Conservation (phyloP, 2,113 vertebrate genomes). For the Seriola dumerili region DNA sequence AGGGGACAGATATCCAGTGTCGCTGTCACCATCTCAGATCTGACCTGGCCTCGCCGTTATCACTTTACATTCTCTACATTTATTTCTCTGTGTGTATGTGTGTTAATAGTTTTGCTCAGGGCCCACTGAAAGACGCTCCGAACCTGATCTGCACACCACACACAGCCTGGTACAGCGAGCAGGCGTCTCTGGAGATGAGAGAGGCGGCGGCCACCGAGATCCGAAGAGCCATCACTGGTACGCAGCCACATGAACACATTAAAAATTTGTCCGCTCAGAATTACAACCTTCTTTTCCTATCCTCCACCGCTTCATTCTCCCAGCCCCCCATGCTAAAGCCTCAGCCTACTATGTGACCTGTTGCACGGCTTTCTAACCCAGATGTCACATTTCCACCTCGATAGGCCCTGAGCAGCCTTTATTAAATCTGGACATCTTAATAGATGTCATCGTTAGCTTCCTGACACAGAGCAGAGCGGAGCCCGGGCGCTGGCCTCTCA, state of each 20-base stretch:
- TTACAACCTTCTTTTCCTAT: background rate
- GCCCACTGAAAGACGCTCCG: constrained; percentile 94
- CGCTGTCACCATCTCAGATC: background rate
- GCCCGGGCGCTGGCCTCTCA: constrained; percentile 8
- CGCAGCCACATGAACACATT: background rate
- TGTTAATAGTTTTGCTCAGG: constrained; percentile 91
- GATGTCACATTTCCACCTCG: constrained; percentile 71
- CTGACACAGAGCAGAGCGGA: constrained; percentile 17
- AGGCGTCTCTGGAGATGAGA: constrained; percentile 97
- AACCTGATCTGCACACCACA: constrained; percentile 98
- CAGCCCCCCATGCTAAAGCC: background rate
- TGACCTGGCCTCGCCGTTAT: too few relatives aligned
- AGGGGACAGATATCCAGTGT: background rate
- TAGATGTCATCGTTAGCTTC: constrained; percentile 69
- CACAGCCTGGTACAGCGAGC: constrained; percentile 99
- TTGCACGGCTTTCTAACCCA: constrained; percentile 40
- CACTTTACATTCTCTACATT: background rate
- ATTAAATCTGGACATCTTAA: constrained; percentile 72
- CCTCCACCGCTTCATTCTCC: background rate
- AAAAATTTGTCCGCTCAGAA: background rate
- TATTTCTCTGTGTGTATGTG: background rate
- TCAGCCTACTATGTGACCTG: constrained; percentile 10
- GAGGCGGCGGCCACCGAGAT: constrained; percentile 98
- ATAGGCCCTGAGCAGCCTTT: constrained; percentile 49
- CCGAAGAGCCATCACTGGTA: constrained; percentile 96